Base-by-base conservation (phyloP, 2,888 invertebrate species). In the Drosophila percnosoma region DNA sequence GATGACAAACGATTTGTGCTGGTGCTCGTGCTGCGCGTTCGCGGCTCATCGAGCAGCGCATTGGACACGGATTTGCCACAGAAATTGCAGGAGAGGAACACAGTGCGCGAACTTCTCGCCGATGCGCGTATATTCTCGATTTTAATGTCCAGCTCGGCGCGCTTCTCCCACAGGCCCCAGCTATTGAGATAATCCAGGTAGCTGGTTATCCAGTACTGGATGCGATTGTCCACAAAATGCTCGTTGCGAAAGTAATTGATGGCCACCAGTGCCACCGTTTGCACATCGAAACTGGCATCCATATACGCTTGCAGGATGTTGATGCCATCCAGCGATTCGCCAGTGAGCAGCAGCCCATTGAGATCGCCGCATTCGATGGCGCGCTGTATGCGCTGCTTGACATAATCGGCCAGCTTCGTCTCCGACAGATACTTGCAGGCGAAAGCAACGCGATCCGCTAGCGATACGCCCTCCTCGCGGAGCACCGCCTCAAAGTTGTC, bases 51-150 rank as follows among this genome's bases (percentile, higher is more conserved):
- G 82, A 96, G 95, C 93, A 97, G 95, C 55, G 94, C 95, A 73
- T 96, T 96, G 1, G 97, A 97, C 79, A 99, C 97, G 75, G 97
- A 97, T 94, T 98, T 98, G 59, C 98, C 97, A 94, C 99, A 99
- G 94, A 98, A 99, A 91, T 97, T 98, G 93, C 99, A 99, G 7
- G 97, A 96, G 66, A 98, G 96, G 91, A 95, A 97, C 40, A 97
- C 96, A 6, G 96, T 95, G 74, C 95, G 95, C 0, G 95, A 93
- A 21, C 95, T 95, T 79, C 95, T 95, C 0, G 94, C 93, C 68
- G 95, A 94, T 42, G 94, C 93, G 5, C 91, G 90, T 13, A 90
- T 83, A 78, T 95, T 94, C 87, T 95, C 95, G 92, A 96, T 95
- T 91, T 95, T 95, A 79, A 98, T 97, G 93, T 99, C 98, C 92